phyloP scores from a whole-genome alignment of 2,113 vertebrate genomes.

The Calypte anna region DNA sequence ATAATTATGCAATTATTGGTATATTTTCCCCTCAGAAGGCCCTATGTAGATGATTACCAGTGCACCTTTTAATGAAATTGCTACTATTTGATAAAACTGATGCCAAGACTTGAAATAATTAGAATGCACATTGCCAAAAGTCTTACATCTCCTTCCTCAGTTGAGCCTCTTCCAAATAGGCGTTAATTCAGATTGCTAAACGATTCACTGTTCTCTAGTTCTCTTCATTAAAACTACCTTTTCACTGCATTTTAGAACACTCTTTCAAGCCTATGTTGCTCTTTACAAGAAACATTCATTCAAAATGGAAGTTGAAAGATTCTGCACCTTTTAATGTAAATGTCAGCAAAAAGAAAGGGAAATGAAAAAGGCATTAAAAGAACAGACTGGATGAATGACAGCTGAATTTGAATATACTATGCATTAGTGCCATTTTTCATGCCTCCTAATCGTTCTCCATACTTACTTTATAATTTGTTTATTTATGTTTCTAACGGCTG shows the following conservation, averaged over 20 bases:
- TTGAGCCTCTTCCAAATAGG: slow-evolving; percentile 63
- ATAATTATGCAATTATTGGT: slow-evolving; percentile 74
- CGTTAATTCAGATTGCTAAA: slow-evolving; percentile 65
- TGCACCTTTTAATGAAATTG: slow-evolving; percentile 75
- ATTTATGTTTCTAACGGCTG: slow-evolving; percentile 59
- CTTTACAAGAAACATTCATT: slow-evolving; percentile 48
- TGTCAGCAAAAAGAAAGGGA: slow-evolving; percentile 68
- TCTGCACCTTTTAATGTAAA: slow-evolving; percentile 65
- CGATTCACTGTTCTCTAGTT: background rate
- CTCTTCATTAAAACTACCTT: slow-evolving; percentile 47
- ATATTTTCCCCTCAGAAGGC: slow-evolving; percentile 51
- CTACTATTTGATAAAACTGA: slow-evolving; percentile 73
- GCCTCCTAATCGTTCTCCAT: slow-evolving; percentile 58
- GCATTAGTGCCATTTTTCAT: slow-evolving; percentile 65
- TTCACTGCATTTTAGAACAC: slow-evolving; percentile 31
- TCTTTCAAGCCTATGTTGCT: slow-evolving; percentile 16
- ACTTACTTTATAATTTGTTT: slow-evolving; percentile 70
- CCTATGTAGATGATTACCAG: slow-evolving; percentile 57
- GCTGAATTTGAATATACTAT: slow-evolving; percentile 68
- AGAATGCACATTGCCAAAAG: slow-evolving; percentile 71
- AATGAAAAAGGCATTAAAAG: slow-evolving; percentile 72
- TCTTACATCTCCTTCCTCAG: slow-evolving; percentile 63
- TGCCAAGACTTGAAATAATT: slow-evolving; percentile 76
- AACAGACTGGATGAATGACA: slow-evolving; percentile 64
- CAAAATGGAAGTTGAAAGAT: slow-evolving; percentile 50